A percentile compares a stretch with the other conserved stretches of the same genome.
phyloP scores from a whole-genome alignment of 1,140 invertebrate species.

The Hylaeus volcanicus region DNA sequence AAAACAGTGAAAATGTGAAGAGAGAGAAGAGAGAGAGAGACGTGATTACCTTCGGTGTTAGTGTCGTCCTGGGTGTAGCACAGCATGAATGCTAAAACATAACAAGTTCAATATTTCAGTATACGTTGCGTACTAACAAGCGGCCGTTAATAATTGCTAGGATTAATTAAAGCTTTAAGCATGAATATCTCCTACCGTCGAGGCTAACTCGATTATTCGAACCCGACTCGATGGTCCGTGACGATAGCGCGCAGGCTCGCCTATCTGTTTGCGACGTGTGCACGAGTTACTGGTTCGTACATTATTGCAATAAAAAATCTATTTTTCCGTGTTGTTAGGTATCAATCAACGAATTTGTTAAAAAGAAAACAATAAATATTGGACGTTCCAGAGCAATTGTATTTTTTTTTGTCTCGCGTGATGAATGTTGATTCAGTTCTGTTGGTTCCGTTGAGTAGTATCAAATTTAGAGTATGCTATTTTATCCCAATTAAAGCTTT shows the following conservation, averaged over 20 bases:
- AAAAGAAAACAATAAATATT: no score
- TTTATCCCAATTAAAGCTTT: no score
- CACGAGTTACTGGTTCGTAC: neutral
- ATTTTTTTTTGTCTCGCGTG: no score
- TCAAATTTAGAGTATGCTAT: no score
- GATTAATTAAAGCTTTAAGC: constrained; percentile 72
- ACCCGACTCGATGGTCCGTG: neutral
- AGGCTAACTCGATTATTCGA: constrained; percentile 3
- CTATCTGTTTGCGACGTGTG: neutral
- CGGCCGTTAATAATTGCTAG: constrained; percentile 69
- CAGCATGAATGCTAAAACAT: constrained; percentile 93
- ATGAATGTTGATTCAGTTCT: no score
- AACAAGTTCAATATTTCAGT: constrained; percentile 79
- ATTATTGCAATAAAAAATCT: no score
- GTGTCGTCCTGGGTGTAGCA: constrained; percentile 95
- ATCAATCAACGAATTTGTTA: no score
- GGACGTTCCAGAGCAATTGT: no score
- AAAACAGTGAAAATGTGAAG: neutral
- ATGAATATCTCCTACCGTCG: constrained; percentile 48
- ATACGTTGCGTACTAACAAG: constrained; percentile 72
- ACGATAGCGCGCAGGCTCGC: neutral
- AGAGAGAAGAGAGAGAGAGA: constrained; percentile 48
- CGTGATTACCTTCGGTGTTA: constrained; percentile 89
- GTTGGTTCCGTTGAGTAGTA: no score
- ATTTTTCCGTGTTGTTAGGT: no score